phyloP scores from a whole-genome alignment of 2,113 vertebrate species.

The Delphinus delphis region DNA sequence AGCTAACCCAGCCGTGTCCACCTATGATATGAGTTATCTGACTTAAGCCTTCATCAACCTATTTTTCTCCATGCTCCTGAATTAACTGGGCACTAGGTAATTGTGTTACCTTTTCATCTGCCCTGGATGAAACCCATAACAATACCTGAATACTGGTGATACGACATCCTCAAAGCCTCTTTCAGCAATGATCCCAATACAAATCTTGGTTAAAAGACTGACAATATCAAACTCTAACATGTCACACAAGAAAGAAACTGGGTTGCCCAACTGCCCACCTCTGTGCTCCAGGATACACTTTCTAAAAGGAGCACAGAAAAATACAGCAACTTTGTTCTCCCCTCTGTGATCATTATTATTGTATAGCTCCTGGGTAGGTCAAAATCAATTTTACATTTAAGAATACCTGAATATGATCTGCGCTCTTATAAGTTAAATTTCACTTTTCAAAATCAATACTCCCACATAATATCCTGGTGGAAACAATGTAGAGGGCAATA shows the following conservation, averaged over 20 bases:
- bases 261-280: neutral
- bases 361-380: neutral
- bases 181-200: neutral
- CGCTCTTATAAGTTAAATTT: conserved; percentile 8
- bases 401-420: neutral
- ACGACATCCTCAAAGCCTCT: neutral
- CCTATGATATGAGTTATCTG: neutral
- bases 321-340: neutral
- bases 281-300: conserved; percentile 2
- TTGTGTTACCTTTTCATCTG: neutral
- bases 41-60: conserved; percentile 19
- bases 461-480: neutral
- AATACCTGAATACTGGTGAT: conserved; percentile 8
- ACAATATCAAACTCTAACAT: neutral
- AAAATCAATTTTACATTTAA: conserved; percentile 51
- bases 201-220: conserved; percentile 27
- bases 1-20: neutral
- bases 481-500: neutral
- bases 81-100: neutral
- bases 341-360: neutral
- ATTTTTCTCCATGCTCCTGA: conserved; percentile 27
- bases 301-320: conserved; percentile 11
- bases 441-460: conserved; percentile 50
- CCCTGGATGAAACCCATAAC: neutral
- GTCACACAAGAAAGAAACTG: neutral